Percentiles rank a stretch among this genome's conserved stretches.
These are phyloP conservation scores for Colletes collaris DNA, from an alignment of 2,888 invertebrate species.

Conservation along the genomic window DNA sequence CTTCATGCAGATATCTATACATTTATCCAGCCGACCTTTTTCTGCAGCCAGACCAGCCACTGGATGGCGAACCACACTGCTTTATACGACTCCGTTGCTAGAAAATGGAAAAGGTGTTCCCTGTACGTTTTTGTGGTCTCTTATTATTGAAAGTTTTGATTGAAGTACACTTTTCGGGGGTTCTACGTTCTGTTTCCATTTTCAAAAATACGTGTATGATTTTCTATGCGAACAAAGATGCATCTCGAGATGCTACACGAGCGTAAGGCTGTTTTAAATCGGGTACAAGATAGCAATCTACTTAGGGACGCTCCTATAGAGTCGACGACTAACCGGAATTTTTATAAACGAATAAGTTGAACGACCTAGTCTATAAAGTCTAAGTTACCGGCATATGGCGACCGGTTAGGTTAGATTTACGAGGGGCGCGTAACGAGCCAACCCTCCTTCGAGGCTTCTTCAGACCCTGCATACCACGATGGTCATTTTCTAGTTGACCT, in stretches of 20 bases:
- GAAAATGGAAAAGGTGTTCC: slow-evolving; percentile 15
- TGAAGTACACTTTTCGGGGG: no score
- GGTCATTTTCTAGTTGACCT: neutral
- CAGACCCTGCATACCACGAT: neutral
- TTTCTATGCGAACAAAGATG: no score
- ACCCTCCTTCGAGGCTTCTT: neutral
- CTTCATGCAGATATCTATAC: slow-evolving; percentile 54
- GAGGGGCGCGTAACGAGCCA: slow-evolving; percentile 11
- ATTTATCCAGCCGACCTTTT: slow-evolving; percentile 42
- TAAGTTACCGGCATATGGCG: neutral
- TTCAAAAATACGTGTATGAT: no score
- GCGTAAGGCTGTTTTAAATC: no score
- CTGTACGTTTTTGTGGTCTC: neutral
- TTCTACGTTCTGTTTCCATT: no score
- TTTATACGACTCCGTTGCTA: slow-evolving; percentile 7
- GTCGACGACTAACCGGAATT: no score
- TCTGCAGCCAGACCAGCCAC: neutral
- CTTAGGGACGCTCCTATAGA: no score
- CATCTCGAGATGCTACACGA: no score
- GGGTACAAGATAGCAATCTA: no score
- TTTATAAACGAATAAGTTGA: neutral
- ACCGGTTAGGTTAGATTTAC: neutral
- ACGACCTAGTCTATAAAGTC: neutral
- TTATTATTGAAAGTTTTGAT: slow-evolving; percentile 12
- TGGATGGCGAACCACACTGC: slow-evolving; percentile 2